A percentile compares a stretch with the other conserved stretches of the same genome.
phyloP scores from a whole-genome alignment of 1,140 invertebrate species.

The Pinna nobilis region DNA sequence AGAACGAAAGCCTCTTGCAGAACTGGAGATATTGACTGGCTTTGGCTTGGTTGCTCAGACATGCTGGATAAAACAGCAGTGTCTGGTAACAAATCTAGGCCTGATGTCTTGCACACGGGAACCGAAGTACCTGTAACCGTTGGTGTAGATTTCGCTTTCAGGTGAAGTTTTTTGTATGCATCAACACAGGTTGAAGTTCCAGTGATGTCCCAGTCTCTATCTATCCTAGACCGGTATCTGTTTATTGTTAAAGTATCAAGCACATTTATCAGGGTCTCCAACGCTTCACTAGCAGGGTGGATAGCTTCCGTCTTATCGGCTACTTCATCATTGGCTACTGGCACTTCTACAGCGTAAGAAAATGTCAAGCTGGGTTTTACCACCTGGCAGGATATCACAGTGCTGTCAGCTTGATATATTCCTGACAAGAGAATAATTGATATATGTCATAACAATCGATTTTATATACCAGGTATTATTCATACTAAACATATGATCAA shows the following conservation, averaged over 20 bases:
- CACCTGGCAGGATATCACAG: slow-evolving; percentile 22
- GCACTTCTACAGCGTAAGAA: not conserved
- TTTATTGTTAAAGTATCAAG: slow-evolving; percentile 22
- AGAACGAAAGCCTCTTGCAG: not conserved
- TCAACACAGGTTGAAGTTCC: slow-evolving; percentile 37
- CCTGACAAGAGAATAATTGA: too few relatives aligned
- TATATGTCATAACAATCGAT: too few relatives aligned
- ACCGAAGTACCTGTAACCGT: not conserved
- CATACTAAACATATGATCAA: too few relatives aligned
- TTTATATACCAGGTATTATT: too few relatives aligned
- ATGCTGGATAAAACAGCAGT: slow-evolving; percentile 18
- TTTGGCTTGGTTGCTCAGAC: slow-evolving; percentile 2
- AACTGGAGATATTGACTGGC: slow-evolving; percentile 1
- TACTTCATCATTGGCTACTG: slow-evolving; percentile 6
- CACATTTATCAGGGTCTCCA: slow-evolving; percentile 11
- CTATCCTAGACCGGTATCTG: slow-evolving; percentile 13
- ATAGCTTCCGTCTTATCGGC: not conserved
- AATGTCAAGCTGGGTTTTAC: slow-evolving; percentile 31
- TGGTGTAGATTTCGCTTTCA: slow-evolving; percentile 19
- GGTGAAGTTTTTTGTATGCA: slow-evolving; percentile 31
- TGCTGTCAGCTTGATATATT: slow-evolving; percentile 36
- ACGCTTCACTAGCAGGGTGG: not conserved
- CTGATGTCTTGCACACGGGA: not conserved
- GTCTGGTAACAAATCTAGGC: slow-evolving; percentile 32
- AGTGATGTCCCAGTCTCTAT: slow-evolving; percentile 31